Conservation (phyloP, 2,113 vertebrate species). For the Hydropotes inermis region DNA sequence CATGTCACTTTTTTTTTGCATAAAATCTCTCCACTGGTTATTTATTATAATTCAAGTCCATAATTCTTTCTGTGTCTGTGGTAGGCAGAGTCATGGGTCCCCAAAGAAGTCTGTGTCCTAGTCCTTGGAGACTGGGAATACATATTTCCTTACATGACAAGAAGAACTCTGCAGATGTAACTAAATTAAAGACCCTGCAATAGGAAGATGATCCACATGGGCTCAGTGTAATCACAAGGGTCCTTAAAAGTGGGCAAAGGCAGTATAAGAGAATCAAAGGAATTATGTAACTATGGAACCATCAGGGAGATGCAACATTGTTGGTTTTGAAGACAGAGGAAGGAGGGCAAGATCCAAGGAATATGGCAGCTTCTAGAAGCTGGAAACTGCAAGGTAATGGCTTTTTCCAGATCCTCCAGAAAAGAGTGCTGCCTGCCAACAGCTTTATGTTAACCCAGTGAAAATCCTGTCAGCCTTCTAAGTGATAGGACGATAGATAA, state of each 20-base stretch:
- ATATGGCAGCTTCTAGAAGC: background rate
- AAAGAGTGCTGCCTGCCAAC: background rate
- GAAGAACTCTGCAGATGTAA: background rate
- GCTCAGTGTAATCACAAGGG: background rate
- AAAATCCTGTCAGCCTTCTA: background rate
- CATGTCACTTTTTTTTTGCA: background rate
- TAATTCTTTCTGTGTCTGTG: background rate
- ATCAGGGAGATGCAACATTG: fast-evolving
- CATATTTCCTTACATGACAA: background rate
- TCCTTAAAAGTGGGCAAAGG: background rate
- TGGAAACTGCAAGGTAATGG: background rate
- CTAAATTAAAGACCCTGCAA: background rate
- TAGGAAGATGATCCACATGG: too few relatives aligned
- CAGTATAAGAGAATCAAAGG: background rate
- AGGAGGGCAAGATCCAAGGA: too few relatives aligned
- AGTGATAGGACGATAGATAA: background rate
- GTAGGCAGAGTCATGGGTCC: background rate
- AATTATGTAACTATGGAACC: background rate
- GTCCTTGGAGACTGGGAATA: background rate
- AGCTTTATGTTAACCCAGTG: background rate
- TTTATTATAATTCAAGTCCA: background rate
- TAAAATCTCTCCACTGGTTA: background rate
- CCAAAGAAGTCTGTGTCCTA: background rate
- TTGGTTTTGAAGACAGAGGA: background rate
- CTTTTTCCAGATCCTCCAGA: background rate